phyloP scores from a whole-genome alignment of 2,113 vertebrate species.

The Cheilinus undulatus region DNA sequence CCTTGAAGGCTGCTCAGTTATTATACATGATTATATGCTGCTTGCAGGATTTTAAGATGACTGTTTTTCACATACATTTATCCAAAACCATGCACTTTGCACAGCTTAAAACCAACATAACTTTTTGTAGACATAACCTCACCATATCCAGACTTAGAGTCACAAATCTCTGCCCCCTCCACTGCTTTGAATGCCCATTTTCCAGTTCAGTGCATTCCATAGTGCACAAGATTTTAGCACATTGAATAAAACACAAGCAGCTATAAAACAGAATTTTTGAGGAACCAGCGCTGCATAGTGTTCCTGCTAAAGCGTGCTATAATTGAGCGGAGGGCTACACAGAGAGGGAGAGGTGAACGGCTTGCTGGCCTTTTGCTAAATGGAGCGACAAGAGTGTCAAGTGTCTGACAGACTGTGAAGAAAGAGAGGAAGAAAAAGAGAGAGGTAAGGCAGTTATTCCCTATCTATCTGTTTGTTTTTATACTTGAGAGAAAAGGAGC shows the following conservation, averaged over 20 bases:
- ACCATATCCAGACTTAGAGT: neutral
- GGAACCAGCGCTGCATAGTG: neutral
- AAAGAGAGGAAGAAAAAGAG: constrained; percentile 2
- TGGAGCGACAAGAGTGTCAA: constrained; percentile 26
- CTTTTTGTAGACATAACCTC: neutral
- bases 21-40: too few species aligned
- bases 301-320: neutral
- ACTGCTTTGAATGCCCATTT: neutral
- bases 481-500: neutral
- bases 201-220: neutral
- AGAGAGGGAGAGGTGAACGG: constrained; percentile 18
- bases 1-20: too few species aligned
- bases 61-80: too few species aligned
- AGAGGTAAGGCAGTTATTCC: neutral
- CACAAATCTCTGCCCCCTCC: neutral
- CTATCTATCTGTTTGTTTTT: neutral
- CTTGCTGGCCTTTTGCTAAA: constrained; percentile 37
- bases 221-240: neutral
- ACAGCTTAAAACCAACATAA: too few species aligned
- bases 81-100: too few species aligned
- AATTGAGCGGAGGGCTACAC: constrained; percentile 9
- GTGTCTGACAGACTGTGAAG: constrained; percentile 37
- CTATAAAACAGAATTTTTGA: neutral
- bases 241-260: neutral
- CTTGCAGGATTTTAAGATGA: too few species aligned